These are phyloP conservation scores for Myanophis thanlyinensis DNA, from an alignment of 2,113 vertebrate species.

Conservation along the genomic window DNA sequence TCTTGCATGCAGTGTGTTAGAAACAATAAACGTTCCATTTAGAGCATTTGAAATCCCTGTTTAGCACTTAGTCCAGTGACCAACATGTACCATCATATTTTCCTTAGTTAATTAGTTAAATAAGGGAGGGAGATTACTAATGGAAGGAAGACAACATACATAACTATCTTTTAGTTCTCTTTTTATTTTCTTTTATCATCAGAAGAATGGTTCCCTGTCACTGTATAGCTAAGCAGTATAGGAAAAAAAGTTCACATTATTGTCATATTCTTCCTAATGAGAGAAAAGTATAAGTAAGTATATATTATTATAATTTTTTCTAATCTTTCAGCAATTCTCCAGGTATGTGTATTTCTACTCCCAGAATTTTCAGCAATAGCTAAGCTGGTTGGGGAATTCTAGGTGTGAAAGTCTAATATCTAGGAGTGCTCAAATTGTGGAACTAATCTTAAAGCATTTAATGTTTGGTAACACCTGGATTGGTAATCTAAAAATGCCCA, in stretches of 20 bases:
- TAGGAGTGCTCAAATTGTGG: neutral
- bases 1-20: slow-evolving; percentile 64
- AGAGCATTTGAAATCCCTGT: slow-evolving; percentile 63
- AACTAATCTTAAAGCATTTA: neutral
- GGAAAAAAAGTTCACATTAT: neutral
- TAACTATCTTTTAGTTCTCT: neutral
- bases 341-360: neutral
- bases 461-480: neutral
- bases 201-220: neutral
- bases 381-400: neutral
- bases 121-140: neutral
- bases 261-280: neutral
- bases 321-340: neutral
- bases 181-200: neutral
- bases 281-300: neutral
- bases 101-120: neutral
- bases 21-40: slow-evolving; percentile 67
- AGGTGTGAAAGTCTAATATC: neutral
- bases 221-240: neutral
- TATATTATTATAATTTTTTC: neutral
- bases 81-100: neutral
- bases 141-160: neutral
- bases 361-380: neutral
- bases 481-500: neutral
- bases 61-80: slow-evolving; percentile 48